Base-by-base conservation (phyloP, 2,888 invertebrate genomes). In the Hedychridium roseum region DNA sequence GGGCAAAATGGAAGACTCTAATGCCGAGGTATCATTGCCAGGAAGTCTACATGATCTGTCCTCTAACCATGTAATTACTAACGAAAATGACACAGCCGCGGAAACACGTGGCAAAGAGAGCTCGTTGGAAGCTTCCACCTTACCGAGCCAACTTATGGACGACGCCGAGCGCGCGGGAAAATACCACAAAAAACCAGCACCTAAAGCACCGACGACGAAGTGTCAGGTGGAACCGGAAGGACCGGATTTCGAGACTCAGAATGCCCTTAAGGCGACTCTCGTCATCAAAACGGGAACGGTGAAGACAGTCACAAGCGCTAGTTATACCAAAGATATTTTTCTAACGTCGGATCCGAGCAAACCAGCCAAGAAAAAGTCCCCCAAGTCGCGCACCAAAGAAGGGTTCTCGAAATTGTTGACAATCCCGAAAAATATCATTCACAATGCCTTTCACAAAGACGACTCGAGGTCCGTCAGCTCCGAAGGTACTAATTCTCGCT, bases 131-230 rank as follows among this genome's bases (percentile, higher is more conserved):
- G 26, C 14, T 7, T 46, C 27, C 39, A 3, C 52, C n/a, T 43
- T 35, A 0, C 16, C 46, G 2, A 44, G 39, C 15, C n/a, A n/a
- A n/a, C n/a, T n/a, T n/a, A n/a, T n/a, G 2, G 74, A 71, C 11
- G 50, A 52, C 16, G 60, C 64, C 4, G 57, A 46, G 35, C 73
- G 83, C 26, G 81, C 81, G 0, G 84, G 84, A 5, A 82, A 77
- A 60, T 84, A 84, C 56, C 71, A 82, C 46, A 84, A 84, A 67
- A 81, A 77, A 54, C 75, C 77, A 15, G 84, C 84, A 1, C 84
- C 84, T 0, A 75, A 70, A 50, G 81, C 76, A 6, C 83, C 83
- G 0, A 32, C 55, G 12, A 46, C 55, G 9, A 45, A 32, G 4
- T 58, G 49, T 27, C 53, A 64, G n/a, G 66, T 66, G 3, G 47